phyloP scores from a whole-genome alignment of 2,888 invertebrate species.

The Mystacides longicornis region DNA sequence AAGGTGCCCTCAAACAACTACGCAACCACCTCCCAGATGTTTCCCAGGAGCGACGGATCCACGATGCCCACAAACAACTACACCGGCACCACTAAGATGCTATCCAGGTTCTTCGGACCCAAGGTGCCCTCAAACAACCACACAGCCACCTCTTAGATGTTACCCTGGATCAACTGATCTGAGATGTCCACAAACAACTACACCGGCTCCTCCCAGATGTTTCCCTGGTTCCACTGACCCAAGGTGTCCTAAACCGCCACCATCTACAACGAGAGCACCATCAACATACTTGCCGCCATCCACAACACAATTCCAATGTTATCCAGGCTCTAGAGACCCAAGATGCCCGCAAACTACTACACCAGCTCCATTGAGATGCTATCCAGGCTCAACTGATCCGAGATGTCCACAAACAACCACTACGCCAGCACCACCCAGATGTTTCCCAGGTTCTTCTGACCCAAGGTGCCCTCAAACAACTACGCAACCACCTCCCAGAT shows the following conservation, averaged over 20 bases:
- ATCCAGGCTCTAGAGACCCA: constrained; percentile 30
- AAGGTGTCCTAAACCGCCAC: constrained; percentile 31
- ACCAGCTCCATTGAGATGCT: constrained; percentile 24
- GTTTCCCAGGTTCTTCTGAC: constrained; percentile 29
- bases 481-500: constrained; percentile 15
- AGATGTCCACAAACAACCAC: constrained; percentile 30
- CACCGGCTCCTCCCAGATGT: constrained; percentile 25
- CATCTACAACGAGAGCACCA: constrained; percentile 25
- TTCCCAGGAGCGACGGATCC: constrained; percentile 36
- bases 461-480: constrained; percentile 30
- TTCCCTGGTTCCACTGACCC: constrained; percentile 33
- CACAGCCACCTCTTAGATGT: constrained; percentile 29
- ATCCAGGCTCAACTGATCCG: constrained; percentile 27
- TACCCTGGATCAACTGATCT: constrained; percentile 40
- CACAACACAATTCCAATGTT: constrained; percentile 27
- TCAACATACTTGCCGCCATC: constrained; percentile 26
- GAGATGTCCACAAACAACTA: constrained; percentile 32
- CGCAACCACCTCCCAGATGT: constrained; percentile 29
- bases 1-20: constrained; percentile 28
- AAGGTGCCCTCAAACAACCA: constrained; percentile 31
- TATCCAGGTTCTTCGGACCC: constrained; percentile 32
- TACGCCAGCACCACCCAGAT: constrained; percentile 20
- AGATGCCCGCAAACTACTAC: constrained; percentile 29
- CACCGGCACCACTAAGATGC: constrained; percentile 27
- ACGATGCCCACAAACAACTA: constrained; percentile 28